These are phyloP conservation scores for Hyphantria cunea DNA, from an alignment of 1,140 invertebrate species.

Conservation along the genomic window DNA sequence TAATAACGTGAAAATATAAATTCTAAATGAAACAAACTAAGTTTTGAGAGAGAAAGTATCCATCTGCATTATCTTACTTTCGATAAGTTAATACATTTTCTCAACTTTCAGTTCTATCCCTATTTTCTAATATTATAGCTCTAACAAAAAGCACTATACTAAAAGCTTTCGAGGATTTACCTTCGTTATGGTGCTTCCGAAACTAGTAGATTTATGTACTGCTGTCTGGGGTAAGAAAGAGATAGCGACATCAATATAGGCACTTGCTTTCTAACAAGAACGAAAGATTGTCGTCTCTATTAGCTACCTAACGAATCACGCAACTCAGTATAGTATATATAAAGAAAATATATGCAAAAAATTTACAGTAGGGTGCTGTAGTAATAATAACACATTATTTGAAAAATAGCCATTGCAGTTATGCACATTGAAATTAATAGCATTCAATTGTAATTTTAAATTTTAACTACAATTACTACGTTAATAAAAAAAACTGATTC, in stretches of 20 bases:
- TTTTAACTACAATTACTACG: no score
- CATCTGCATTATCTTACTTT: background rate
- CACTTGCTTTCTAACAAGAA: conserved; percentile 53
- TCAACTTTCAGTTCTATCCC: background rate
- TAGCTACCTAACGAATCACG: conserved; percentile 50
- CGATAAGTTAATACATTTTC: background rate
- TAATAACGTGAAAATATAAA: no score
- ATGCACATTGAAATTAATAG: no score
- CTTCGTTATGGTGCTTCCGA: conserved; percentile 24
- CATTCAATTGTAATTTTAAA: no score
- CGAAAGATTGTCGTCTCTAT: conserved; percentile 61
- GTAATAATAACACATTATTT: no score
- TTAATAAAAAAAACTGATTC: no score
- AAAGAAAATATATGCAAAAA: conserved; percentile 2
- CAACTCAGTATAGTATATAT: conserved; percentile 32
- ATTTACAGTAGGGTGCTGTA: no score
- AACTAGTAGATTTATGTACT: conserved; percentile 27
- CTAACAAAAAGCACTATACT: conserved; percentile 25
- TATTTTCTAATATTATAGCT: background rate
- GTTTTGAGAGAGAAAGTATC: no score
- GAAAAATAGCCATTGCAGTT: no score
- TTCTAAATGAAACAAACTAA: no score
- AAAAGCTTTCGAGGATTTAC: conserved; percentile 28
- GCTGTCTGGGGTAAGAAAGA: conserved; percentile 28
- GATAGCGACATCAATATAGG: conserved; percentile 33